Evolutionary conservation across 2,113 vertebrate species (phyloP).

Genomic region (Hippocampus abdominalis): DNA sequence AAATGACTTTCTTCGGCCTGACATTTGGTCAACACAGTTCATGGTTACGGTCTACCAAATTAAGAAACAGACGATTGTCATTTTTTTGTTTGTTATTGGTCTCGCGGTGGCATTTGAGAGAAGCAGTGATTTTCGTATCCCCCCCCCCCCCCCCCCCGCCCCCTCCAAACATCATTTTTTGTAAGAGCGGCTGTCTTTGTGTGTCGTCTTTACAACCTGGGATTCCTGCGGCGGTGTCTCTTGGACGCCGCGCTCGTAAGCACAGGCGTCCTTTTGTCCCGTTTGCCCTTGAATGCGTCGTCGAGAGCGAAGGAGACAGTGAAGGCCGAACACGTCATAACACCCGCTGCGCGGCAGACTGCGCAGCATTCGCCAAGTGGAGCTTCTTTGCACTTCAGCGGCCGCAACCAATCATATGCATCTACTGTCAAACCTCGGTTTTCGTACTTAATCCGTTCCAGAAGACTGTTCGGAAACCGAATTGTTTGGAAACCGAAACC

Average conservation of each 20-base stretch:
- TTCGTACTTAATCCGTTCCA: too few species aligned
- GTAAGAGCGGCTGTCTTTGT: slow-evolving; percentile 42
- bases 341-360: slow-evolving; percentile 3
- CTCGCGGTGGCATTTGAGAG: slow-evolving; percentile 32
- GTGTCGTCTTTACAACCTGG: slow-evolving; percentile 50
- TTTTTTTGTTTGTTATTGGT: slow-evolving; percentile 29
- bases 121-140: slow-evolving; percentile 27
- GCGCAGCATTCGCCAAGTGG: background rate
- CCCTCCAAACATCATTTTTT: slow-evolving; percentile 34
- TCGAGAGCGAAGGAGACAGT: slow-evolving; percentile 6
- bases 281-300: slow-evolving; percentile 34
- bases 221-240: slow-evolving; percentile 40
- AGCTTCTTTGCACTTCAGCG: background rate
- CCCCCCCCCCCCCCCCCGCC: too few species aligned
- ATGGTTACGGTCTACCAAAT: too few species aligned
- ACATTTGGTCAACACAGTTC: too few species aligned
- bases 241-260: slow-evolving; percentile 44
- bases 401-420: background rate
- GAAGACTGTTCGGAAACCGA: too few species aligned
- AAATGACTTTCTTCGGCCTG: too few species aligned
- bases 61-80: too few species aligned
- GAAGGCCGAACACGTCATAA: background rate
- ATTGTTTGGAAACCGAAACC: too few species aligned
- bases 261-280: slow-evolving; percentile 35
- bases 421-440: too few species aligned